A percentile compares a stretch with the other conserved stretches of the same genome.
Evolutionary conservation across 2,888 invertebrate genomes (phyloP).

Genomic region (Cotesia congregata): DNA sequence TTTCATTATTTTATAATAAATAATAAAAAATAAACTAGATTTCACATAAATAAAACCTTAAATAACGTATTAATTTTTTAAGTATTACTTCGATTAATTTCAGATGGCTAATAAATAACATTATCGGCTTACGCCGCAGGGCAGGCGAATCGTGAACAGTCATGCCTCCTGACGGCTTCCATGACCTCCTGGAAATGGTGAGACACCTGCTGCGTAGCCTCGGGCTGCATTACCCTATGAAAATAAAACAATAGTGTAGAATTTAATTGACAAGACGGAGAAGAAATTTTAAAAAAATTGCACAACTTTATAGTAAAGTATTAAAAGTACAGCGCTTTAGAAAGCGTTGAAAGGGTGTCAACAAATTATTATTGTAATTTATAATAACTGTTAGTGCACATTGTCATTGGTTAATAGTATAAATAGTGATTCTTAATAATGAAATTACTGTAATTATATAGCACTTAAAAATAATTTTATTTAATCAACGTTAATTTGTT

Average conservation of each 20-base stretch:
- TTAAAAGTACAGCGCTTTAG: slow-evolving; percentile 41
- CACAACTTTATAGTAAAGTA: not conserved
- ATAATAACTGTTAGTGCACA: not conserved
- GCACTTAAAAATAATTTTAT: not conserved
- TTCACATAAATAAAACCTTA: not conserved
- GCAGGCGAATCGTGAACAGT: slow-evolving; percentile 79
- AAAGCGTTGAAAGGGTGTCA: slow-evolving; percentile 49
- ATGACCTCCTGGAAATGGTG: slow-evolving; percentile 82
- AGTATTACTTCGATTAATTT: slow-evolving; percentile 26
- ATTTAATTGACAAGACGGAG: slow-evolving; percentile 31
- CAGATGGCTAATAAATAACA: slow-evolving; percentile 41
- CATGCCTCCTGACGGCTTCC: slow-evolving; percentile 79
- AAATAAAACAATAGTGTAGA: slow-evolving; percentile 24
- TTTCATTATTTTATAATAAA: not conserved
- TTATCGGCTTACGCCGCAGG: slow-evolving; percentile 62
- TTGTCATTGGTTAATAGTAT: slow-evolving; percentile 5
- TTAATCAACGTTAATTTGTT: not conserved
- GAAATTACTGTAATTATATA: not conserved
- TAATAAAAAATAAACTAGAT: not conserved
- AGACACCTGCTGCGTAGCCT: slow-evolving; percentile 74
- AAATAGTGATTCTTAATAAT: not conserved
- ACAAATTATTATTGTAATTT: slow-evolving; percentile 8
- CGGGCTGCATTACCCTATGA: slow-evolving; percentile 75
- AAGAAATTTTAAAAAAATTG: not conserved
- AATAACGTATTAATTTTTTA: slow-evolving; percentile 17